phyloP scores from a whole-genome alignment of 2,797 vertebrate genomes.

The Spheniscus humboldti region DNA sequence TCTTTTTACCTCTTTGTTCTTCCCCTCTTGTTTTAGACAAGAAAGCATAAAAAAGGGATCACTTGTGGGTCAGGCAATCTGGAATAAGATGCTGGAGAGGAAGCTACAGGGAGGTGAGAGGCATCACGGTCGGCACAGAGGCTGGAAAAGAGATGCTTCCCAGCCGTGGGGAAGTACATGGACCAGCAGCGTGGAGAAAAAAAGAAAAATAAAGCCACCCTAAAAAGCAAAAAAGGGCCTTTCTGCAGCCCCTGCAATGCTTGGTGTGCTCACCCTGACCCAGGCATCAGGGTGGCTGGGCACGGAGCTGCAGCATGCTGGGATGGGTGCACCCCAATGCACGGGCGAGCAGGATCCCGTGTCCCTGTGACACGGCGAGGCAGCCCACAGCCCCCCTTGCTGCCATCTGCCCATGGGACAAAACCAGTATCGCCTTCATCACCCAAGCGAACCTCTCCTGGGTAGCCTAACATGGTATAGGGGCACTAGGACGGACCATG shows the following conservation, averaged over 20 bases:
- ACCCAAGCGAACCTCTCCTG: background rate
- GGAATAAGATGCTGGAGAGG: background rate
- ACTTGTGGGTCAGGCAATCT: background rate
- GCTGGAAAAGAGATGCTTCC: background rate
- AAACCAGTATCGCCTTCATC: background rate
- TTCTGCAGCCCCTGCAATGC: background rate
- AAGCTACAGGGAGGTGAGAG: background rate
- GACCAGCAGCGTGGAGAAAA: background rate
- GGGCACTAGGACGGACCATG: background rate
- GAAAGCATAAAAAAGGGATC: background rate
- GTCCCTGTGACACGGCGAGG: fast-evolving
- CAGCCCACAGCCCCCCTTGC: background rate
- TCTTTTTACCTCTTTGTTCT: background rate
- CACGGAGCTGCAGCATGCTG: background rate
- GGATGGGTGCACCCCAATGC: background rate
- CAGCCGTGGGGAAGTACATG: fast-evolving
- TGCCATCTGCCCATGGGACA: background rate
- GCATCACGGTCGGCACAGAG: background rate
- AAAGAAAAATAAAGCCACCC: background rate
- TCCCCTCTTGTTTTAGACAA: background rate
- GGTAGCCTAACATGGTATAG: background rate
- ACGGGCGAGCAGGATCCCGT: fast-evolving
- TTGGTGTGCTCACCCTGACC: background rate
- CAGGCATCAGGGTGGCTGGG: background rate
- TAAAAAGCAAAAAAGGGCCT: background rate